phyloP scores from a whole-genome alignment of 2,113 vertebrate genomes.

The Pimephales promelas region DNA sequence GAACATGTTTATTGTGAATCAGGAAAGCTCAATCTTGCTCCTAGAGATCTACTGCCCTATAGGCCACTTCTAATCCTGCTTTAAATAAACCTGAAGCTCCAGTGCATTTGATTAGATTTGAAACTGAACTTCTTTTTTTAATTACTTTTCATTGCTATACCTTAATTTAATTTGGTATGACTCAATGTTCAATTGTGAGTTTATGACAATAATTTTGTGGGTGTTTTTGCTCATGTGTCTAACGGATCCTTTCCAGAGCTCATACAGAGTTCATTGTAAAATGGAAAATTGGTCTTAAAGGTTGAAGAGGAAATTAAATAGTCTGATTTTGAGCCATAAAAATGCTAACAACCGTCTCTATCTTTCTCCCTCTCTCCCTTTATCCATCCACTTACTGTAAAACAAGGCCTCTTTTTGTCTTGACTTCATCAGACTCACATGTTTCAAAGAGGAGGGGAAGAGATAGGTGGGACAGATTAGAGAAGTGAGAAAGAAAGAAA shows the following conservation, averaged over 20 bases:
- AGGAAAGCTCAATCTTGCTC: background rate
- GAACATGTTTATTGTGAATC: background rate
- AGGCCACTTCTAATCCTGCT: background rate
- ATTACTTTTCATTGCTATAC: background rate
- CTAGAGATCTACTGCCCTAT: background rate
- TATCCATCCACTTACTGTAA: slow-evolving; percentile 61
- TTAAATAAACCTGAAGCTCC: background rate
- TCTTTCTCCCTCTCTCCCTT: slow-evolving; percentile 44
- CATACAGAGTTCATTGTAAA: slow-evolving; percentile 37
- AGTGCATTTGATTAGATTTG: background rate
- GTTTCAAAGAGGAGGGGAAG: slow-evolving; percentile 52
- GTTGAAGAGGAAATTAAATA: slow-evolving; percentile 54
- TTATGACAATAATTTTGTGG: background rate
- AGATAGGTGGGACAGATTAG: slow-evolving; percentile 61
- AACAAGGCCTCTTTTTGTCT: slow-evolving; percentile 78
- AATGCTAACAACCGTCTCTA: slow-evolving; percentile 21
- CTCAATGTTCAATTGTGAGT: slow-evolving; percentile 8
- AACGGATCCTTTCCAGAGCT: background rate
- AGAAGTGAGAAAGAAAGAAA: slow-evolving; percentile 58
- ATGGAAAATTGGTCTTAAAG: slow-evolving; percentile 44
- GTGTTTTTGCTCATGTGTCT: slow-evolving; percentile 6
- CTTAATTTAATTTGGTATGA: slow-evolving; percentile 19
- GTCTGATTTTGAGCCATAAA: slow-evolving; percentile 30
- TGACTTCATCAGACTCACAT: slow-evolving; percentile 79
- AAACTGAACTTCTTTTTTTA: background rate